Percentiles rank a stretch among this genome's conserved stretches.
Evolutionary conservation across 2,888 invertebrate genomes (phyloP).

Genomic region (Paralinhomoeus sp.): DNA sequence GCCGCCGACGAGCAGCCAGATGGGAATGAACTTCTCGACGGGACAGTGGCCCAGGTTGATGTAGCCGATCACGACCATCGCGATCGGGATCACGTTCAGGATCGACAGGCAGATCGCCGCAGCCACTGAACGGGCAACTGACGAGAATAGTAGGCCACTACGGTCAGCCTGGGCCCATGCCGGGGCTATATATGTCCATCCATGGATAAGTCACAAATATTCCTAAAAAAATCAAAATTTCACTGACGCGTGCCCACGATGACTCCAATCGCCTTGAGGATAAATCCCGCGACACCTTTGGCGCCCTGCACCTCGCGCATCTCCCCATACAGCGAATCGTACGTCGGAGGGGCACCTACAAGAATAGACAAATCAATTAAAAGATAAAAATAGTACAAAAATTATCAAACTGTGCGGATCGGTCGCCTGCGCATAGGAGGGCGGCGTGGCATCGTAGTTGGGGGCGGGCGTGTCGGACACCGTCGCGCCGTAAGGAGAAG

Average conservation of each 20-base stretch:
- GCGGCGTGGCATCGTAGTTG: no score
- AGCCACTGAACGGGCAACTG: conserved; percentile 5
- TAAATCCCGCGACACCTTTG: conserved; percentile 4
- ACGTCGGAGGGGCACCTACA: conserved; percentile 12
- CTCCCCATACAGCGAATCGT: conserved; percentile 11
- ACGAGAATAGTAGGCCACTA: not conserved
- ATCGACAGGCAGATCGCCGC: conserved; percentile 6
- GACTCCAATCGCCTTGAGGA: conserved; percentile 3
- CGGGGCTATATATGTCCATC: no score
- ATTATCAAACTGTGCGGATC: no score
- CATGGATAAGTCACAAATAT: no score
- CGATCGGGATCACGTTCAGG: conserved; percentile 34
- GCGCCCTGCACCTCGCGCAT: conserved; percentile 8
- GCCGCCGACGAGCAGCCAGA: conserved; percentile 40
- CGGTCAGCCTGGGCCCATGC: no score
- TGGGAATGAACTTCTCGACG: conserved; percentile 42
- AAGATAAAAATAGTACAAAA: no score
- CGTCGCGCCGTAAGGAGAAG: no score
- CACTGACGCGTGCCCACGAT: conserved; percentile 8
- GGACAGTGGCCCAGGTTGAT: conserved; percentile 43
- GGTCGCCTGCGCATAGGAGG: no score
- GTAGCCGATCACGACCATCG: conserved; percentile 44
- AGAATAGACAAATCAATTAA: no score
- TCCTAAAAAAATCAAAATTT: no score
- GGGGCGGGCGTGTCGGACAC: no score